Conservation (phyloP, 2,888 invertebrate species). For the Pteria penguin region DNA sequence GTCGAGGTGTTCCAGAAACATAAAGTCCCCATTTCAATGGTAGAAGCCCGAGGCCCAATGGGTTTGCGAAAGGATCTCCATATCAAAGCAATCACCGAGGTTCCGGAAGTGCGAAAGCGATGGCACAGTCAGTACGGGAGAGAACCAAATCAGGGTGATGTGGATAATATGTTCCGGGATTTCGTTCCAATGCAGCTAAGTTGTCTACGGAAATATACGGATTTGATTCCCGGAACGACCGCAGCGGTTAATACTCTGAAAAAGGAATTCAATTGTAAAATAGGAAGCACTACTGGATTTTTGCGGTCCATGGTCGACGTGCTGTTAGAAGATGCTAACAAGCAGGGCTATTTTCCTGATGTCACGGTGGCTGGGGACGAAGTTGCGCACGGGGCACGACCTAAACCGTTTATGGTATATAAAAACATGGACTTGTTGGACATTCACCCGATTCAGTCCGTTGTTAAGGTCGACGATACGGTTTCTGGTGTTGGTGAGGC, state of each 20-base stretch:
- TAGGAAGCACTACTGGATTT: conserved; percentile 73
- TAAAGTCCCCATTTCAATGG: conserved; percentile 71
- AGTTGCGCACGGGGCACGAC: conserved; percentile 76
- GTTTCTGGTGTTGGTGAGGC: conserved; percentile 78
- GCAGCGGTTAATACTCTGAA: conserved; percentile 67
- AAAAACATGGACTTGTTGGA: conserved; percentile 78
- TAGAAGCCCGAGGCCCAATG: conserved; percentile 79
- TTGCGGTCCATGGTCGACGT: conserved; percentile 75
- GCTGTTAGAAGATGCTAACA: conserved; percentile 71
- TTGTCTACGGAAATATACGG: conserved; percentile 67
- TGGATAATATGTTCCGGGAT: conserved; percentile 77
- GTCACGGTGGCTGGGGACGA: conserved; percentile 79
- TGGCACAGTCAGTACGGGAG: conserved; percentile 74
- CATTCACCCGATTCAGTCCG: conserved; percentile 75
- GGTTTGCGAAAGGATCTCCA: conserved; percentile 79
- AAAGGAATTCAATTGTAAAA: conserved; percentile 66
- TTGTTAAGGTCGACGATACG: conserved; percentile 80
- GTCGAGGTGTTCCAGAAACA: conserved; percentile 71
- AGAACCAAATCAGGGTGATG: conserved; percentile 72
- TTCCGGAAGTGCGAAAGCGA: conserved; percentile 67
- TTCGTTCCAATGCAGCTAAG: conserved; percentile 77
- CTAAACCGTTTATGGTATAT: conserved; percentile 80
- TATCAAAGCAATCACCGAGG: conserved; percentile 73
- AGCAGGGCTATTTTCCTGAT: conserved; percentile 78
- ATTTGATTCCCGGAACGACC: conserved; percentile 72